These are phyloP conservation scores for Epinotia nisella DNA, from an alignment of 2,888 invertebrate genomes.

Conservation along the genomic window DNA sequence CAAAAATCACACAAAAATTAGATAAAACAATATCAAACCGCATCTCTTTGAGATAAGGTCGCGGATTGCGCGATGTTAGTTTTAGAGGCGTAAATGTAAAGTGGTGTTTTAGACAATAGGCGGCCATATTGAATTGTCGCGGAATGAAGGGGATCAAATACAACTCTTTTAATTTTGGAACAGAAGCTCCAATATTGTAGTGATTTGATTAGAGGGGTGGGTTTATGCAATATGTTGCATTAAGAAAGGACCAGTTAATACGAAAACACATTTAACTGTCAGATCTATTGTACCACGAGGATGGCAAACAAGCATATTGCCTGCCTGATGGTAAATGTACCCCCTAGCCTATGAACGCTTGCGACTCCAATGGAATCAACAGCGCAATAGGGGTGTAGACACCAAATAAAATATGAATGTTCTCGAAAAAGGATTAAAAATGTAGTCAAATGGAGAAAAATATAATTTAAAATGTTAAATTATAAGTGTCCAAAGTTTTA, in stretches of 20 bases:
- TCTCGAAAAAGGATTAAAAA: too few relatives aligned
- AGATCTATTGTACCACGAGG: neutral
- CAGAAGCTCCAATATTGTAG: slow-evolving; percentile 63
- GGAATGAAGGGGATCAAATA: slow-evolving; percentile 52
- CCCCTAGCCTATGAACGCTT: too few relatives aligned
- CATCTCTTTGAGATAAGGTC: slow-evolving; percentile 45
- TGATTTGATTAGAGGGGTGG: slow-evolving; percentile 67
- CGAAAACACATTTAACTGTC: neutral
- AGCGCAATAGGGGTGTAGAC: too few relatives aligned
- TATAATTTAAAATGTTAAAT: too few relatives aligned
- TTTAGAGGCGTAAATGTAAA: slow-evolving; percentile 13
- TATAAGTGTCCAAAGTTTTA: too few relatives aligned
- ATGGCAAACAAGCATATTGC: too few relatives aligned
- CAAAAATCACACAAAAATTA: slow-evolving; percentile 20
- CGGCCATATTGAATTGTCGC: slow-evolving; percentile 55
- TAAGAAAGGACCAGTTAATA: neutral
- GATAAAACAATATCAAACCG: slow-evolving; percentile 14
- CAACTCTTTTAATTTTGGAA: slow-evolving; percentile 74
- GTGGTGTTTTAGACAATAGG: slow-evolving; percentile 47
- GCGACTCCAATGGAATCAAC: too few relatives aligned
- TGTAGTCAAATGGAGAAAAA: too few relatives aligned
- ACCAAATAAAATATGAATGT: too few relatives aligned
- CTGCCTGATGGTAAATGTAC: too few relatives aligned
- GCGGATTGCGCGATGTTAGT: slow-evolving; percentile 14
- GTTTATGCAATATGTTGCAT: slow-evolving; percentile 48